A percentile compares a stretch with the other conserved stretches of the same genome.
Conservation (phyloP, 2,113 vertebrate genomes). For the Hydrochoerus hydrochaeris region DNA sequence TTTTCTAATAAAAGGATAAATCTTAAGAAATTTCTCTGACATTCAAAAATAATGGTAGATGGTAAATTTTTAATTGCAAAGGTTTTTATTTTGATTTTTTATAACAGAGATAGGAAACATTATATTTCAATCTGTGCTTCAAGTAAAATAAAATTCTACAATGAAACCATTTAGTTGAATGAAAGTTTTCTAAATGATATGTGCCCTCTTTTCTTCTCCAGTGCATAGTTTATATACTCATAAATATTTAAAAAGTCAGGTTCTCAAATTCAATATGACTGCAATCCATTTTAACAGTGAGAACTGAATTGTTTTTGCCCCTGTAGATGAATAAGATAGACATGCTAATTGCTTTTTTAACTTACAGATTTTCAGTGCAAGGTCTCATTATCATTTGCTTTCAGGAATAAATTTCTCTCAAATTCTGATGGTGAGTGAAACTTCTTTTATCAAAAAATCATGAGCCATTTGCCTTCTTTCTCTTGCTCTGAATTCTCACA, state of each 20-base stretch:
- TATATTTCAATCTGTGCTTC: slow-evolving; percentile 38
- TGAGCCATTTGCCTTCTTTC: slow-evolving; percentile 66
- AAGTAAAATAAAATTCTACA: slow-evolving; percentile 66
- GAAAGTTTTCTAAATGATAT: slow-evolving; percentile 73
- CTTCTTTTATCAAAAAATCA: slow-evolving; percentile 71
- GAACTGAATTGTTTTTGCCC: slow-evolving; percentile 78
- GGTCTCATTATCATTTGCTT: slow-evolving; percentile 76
- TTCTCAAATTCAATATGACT: slow-evolving; percentile 79
- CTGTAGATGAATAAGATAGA: slow-evolving; percentile 77
- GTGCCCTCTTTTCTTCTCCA: slow-evolving; percentile 39
- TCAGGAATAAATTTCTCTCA: slow-evolving; percentile 69
- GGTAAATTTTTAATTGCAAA: slow-evolving; percentile 40
- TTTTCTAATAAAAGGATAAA: slow-evolving; percentile 20
- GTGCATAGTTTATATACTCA: slow-evolving; percentile 60
- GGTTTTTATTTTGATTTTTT: slow-evolving; percentile 51
- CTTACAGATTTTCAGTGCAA: slow-evolving; percentile 65
- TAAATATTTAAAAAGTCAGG: slow-evolving; percentile 78
- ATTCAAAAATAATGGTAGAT: neutral
- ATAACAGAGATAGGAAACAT: slow-evolving; percentile 39
- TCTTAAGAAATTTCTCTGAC: slow-evolving; percentile 1
- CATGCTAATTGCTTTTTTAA: slow-evolving; percentile 82
- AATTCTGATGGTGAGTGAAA: slow-evolving; percentile 62
- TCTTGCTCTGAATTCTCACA: slow-evolving; percentile 54
- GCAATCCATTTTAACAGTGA: slow-evolving; percentile 73
- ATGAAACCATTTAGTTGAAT: slow-evolving; percentile 65